phyloP scores from a whole-genome alignment of 2,797 vertebrate genomes.

The Otolemur crassicaudatus region DNA sequence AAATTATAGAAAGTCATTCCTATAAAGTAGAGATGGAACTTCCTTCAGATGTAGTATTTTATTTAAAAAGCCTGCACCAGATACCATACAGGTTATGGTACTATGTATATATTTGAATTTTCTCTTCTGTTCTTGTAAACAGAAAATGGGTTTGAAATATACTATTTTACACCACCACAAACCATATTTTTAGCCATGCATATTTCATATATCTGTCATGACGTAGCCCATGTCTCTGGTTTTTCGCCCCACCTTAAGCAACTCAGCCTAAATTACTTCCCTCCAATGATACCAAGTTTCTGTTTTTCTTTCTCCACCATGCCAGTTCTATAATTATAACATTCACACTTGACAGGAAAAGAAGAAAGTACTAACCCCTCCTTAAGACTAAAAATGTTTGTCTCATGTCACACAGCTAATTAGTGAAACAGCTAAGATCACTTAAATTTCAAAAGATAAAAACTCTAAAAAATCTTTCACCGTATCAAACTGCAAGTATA shows the following conservation, averaged over 20 bases:
- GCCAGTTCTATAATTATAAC: neutral
- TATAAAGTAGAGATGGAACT: neutral
- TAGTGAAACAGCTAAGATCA: neutral
- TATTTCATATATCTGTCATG: neutral
- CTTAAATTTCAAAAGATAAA: neutral
- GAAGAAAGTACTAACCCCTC: neutral
- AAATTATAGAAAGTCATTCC: neutral
- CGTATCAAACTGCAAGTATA: neutral
- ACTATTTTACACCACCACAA: neutral
- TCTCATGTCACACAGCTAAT: constrained; percentile 12
- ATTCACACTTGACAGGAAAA: neutral
- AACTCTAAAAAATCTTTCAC: neutral
- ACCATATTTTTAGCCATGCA: neutral
- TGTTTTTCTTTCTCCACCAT: neutral
- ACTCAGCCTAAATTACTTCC: neutral
- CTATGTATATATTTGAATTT: neutral
- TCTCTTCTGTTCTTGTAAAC: neutral
- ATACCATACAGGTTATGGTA: neutral
- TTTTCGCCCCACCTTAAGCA: neutral
- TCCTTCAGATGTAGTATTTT: neutral
- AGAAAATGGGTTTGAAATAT: neutral
- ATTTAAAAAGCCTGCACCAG: neutral
- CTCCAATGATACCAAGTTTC: neutral
- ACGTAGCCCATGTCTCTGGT: neutral
- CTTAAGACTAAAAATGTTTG: constrained; percentile 17